Conservation (phyloP, 2,113 vertebrate genomes). For the Sporophila hypoxantha region DNA sequence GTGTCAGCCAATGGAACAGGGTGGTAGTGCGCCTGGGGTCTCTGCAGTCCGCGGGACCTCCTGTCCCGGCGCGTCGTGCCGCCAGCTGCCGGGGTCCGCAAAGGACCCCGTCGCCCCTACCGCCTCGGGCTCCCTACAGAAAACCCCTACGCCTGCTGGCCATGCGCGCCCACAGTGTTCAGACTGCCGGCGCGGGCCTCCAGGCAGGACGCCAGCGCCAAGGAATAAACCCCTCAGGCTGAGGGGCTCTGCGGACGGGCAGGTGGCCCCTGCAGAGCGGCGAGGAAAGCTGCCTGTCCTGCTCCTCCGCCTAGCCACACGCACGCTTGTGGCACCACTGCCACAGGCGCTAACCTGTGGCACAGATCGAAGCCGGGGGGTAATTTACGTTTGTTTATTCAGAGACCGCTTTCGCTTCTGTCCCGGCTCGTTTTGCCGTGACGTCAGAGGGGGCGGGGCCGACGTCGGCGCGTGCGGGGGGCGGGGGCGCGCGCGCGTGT, state of each 20-base stretch:
- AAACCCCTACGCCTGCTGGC: neutral
- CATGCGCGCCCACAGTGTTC: neutral
- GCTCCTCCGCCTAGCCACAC: neutral
- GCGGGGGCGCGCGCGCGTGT: too few species aligned
- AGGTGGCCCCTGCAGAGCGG: neutral
- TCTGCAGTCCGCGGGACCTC: rapidly evolving
- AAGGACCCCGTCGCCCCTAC: neutral
- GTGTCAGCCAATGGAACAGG: neutral
- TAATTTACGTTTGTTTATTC: neutral
- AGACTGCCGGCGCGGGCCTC: neutral
- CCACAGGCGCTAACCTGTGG: too few species aligned
- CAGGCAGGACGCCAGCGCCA: neutral
- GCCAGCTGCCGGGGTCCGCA: neutral
- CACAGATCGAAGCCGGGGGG: too few species aligned
- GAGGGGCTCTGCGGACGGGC: neutral
- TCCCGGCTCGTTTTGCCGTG: neutral
- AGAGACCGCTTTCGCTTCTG: neutral
- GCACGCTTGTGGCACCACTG: neutral
- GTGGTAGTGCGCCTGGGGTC: rapidly evolving
- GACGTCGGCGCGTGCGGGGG: neutral
- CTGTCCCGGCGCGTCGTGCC: neutral
- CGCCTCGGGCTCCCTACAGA: too few species aligned
- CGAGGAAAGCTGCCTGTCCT: neutral
- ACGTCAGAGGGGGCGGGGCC: neutral
- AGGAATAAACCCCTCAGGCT: neutral